phyloP scores from a whole-genome alignment of 2,888 invertebrate species.

The Drosophila sordidula region DNA sequence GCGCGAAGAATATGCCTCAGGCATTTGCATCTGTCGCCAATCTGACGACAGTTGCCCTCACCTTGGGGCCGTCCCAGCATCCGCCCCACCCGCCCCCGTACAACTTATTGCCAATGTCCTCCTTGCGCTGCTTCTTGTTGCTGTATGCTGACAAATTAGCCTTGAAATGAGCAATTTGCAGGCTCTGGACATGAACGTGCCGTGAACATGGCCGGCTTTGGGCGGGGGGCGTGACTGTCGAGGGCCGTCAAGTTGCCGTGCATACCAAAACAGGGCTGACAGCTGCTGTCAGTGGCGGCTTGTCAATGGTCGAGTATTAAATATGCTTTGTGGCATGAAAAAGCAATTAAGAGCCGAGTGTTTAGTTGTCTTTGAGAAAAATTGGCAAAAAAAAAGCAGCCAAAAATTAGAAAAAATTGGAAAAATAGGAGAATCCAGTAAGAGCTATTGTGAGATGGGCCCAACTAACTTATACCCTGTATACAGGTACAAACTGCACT shows the following conservation, averaged over 20 bases:
- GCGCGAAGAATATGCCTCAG: slow-evolving; percentile 29
- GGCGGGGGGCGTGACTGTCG: slow-evolving; percentile 11
- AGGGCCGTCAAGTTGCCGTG: slow-evolving; percentile 47
- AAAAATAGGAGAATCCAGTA: neutral
- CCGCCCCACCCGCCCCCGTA: neutral
- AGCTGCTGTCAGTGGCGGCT: slow-evolving; percentile 74
- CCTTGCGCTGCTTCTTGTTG: slow-evolving; percentile 18
- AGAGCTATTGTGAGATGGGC: neutral
- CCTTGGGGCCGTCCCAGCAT: slow-evolving; percentile 30
- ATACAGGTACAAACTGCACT: neutral
- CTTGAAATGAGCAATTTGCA: slow-evolving; percentile 82
- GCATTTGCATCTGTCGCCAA: slow-evolving; percentile 64
- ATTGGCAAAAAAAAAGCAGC: neutral
- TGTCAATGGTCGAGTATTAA: slow-evolving; percentile 72
- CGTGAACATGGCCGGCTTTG: slow-evolving; percentile 2
- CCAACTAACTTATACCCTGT: neutral
- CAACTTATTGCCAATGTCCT: slow-evolving; percentile 40
- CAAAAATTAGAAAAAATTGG: neutral
- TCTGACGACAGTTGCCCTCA: slow-evolving; percentile 32
- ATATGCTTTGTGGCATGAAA: slow-evolving; percentile 75
- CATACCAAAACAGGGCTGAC: slow-evolving; percentile 72
- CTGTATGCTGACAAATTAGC: slow-evolving; percentile 80
- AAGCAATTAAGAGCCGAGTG: slow-evolving; percentile 71
- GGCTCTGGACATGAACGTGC: slow-evolving; percentile 50
- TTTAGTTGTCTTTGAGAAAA: slow-evolving; percentile 34